Evolutionary conservation across 2,113 vertebrate genomes (phyloP).

Genomic region (Pseudorhombus dupliciocellatus): DNA sequence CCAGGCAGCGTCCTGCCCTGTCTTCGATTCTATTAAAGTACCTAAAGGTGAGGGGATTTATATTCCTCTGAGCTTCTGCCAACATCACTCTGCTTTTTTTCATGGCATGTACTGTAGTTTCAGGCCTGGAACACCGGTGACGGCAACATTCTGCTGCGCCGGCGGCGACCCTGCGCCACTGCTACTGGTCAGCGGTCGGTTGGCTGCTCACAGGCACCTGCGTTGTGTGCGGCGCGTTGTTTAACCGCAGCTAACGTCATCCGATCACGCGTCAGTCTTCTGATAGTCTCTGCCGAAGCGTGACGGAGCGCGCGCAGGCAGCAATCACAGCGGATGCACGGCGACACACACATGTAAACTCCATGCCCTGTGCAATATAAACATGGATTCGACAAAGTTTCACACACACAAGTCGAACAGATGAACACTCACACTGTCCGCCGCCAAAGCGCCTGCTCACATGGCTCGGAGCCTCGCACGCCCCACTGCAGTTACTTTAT

Average conservation of each 20-base stretch:
- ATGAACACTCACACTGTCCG: neutral
- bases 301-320: slow-evolving; percentile 54
- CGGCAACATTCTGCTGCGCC: slow-evolving; percentile 40
- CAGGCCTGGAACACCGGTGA: slow-evolving; percentile 19
- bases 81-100: neutral
- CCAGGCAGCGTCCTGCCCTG: slow-evolving; percentile 30
- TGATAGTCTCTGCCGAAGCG: slow-evolving; percentile 29
- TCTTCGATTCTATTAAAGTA: slow-evolving; percentile 30
- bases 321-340: slow-evolving; percentile 51
- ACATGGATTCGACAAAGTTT: slow-evolving; percentile 36
- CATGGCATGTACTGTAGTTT: slow-evolving; percentile 1
- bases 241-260: slow-evolving; percentile 44
- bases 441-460: slow-evolving; percentile 40
- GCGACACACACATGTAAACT: slow-evolving; percentile 29
- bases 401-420: slow-evolving; percentile 10
- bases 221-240: slow-evolving; percentile 22
- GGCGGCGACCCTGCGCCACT: slow-evolving; percentile 31
- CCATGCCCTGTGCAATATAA: slow-evolving; percentile 34
- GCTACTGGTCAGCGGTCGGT: slow-evolving; percentile 19
- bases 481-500: slow-evolving; percentile 50
- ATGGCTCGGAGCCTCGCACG: slow-evolving; percentile 34
- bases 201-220: no score
- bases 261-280: slow-evolving; percentile 18
- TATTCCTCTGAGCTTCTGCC: neutral
- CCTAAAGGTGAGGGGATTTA: slow-evolving; percentile 43